Conservation (phyloP, 1,140 invertebrate species). For the Metaphire vulgaris region DNA sequence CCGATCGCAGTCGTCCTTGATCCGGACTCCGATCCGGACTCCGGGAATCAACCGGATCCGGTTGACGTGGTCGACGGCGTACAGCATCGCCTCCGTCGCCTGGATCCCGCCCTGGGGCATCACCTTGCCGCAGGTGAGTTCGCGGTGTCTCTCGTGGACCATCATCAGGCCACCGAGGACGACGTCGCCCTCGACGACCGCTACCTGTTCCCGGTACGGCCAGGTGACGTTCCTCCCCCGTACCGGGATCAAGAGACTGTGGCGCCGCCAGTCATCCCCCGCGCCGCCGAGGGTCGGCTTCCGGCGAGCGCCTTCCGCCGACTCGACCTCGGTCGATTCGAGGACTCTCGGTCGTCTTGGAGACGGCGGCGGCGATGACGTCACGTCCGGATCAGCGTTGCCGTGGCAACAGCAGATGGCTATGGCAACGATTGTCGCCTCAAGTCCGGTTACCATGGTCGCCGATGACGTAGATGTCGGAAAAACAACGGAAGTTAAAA, state of each 20-base stretch:
- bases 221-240: constrained; percentile 56
- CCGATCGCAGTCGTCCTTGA: constrained; percentile 90
- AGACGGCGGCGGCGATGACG: not conserved
- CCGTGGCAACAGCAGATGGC: too few relatives aligned
- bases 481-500: too few relatives aligned
- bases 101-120: constrained; percentile 88
- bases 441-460: too few relatives aligned
- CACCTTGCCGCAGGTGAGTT: constrained; percentile 74
- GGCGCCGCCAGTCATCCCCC: not conserved
- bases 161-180: constrained; percentile 83
- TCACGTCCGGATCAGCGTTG: too few relatives aligned
- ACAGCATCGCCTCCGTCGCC: constrained; percentile 85
- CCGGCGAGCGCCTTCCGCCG: too few relatives aligned
- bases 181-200: constrained; percentile 72
- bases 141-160: constrained; percentile 81
- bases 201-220: constrained; percentile 74
- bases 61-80: constrained; percentile 79
- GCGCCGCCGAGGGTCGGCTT: too few relatives aligned
- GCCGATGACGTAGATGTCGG: too few relatives aligned
- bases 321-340: not conserved
- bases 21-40: constrained; percentile 74
- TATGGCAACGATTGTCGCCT: too few relatives aligned
- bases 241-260: not conserved
- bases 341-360: not conserved
- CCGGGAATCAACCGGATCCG: constrained; percentile 59